Evolutionary conservation across 2,113 vertebrate species (phyloP), one percentile per base, ranked within the genome.

Genomic region (Donacobius atricapilla): DNA sequence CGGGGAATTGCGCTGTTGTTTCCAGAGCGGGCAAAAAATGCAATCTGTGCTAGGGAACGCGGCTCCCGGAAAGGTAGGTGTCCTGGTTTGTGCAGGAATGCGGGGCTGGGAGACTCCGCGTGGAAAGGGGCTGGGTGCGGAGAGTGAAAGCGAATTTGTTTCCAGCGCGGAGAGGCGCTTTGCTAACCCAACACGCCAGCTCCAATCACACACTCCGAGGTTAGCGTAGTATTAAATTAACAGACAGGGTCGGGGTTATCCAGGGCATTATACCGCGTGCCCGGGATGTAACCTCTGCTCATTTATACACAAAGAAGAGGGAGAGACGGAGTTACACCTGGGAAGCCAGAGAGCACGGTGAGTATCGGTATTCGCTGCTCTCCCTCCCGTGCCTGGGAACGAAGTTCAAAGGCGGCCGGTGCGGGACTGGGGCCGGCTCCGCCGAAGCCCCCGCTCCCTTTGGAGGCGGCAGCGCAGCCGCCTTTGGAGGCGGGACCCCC

Each of bases 261-360:
- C 78, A 20, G 90, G 92, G 93, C 86, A 44, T 89, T 89, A 53
- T n/a, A 79, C 58, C 1, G 53, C 13, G 61, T 91, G 94, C 94
- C 94, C 91, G 69, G 90, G 80, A 76, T 47, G 85, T 91, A 92
- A 94, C 85, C 94, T 87, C 91, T 71, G 50, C 72, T 91, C 85
- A 44, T 31, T 92, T 68, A 16, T 35, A 82, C 92, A 86, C 94
- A 86, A 93, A 96, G 96, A 87, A 58, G 92, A 88, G 83, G 56
- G 86, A 88, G 85, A 83, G 90, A 61, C 89, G 96, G 82, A 90
- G 87, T 93, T 83, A 82, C 91, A 56, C 58, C 87, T 56, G 90
- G 71, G 61, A 88, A 95, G 75, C 40, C 91, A 85, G 82, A 96
- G 95, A 93, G 87, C 81, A 18, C 84, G 87, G 96, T 96, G 94